Evolutionary conservation across 1,140 invertebrate genomes (phyloP).

Genomic region (Pseudoatta argentina): DNA sequence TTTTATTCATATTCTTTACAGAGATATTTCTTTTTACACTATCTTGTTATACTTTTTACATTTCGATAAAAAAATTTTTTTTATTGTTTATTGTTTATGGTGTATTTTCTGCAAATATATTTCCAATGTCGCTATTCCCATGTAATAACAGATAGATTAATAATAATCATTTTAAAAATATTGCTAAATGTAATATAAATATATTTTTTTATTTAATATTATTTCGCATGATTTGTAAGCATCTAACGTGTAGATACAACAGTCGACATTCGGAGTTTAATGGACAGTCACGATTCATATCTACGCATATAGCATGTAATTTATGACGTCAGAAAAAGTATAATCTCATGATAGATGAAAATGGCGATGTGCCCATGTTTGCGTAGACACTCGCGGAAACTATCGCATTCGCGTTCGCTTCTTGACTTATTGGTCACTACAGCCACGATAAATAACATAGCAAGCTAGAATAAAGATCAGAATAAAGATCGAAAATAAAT

Average conservation of each 20-base stretch:
- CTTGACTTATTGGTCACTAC: constrained; percentile 44
- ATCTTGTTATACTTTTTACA: background rate
- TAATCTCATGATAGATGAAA: constrained; percentile 61
- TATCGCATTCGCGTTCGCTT: constrained; percentile 1
- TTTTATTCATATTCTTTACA: background rate
- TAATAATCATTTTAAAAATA: constrained; percentile 1
- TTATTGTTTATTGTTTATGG: background rate
- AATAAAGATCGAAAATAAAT: background rate
- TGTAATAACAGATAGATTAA: background rate
- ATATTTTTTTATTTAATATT: background rate
- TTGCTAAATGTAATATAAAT: background rate
- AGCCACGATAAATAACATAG: constrained; percentile 42
- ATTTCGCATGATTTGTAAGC: background rate
- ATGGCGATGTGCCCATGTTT: constrained; percentile 37
- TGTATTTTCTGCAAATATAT: background rate
- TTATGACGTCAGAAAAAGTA: constrained; percentile 24
- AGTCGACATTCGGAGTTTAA: background rate
- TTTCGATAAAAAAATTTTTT: background rate
- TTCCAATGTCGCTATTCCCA: background rate
- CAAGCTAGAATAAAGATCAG: background rate
- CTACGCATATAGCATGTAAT: constrained; percentile 1
- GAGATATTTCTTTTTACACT: background rate
- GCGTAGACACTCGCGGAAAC: constrained; percentile 35
- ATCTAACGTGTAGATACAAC: background rate
- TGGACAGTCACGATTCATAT: background rate